Percentiles rank a stretch among this genome's conserved stretches.
Conservation (phyloP, 2,797 vertebrate genomes). For the Distichodus sexfasciatus region DNA sequence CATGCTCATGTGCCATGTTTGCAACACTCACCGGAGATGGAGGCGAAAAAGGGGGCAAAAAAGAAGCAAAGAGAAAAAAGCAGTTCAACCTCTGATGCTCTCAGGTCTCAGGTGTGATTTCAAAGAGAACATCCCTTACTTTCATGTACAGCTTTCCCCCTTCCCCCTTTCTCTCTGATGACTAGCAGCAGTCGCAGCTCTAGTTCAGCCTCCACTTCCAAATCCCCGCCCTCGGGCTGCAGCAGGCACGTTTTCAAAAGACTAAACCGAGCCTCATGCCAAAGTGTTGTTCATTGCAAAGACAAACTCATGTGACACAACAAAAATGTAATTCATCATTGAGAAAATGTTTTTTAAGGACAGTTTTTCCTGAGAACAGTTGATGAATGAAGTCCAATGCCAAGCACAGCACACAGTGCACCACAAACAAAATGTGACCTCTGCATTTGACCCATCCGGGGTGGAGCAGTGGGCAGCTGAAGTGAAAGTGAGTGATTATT, state of each 20-base stretch:
- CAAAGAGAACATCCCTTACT: conserved; percentile 32
- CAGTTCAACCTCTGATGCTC: conserved; percentile 3
- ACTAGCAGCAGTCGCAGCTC: background rate
- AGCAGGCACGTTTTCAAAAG: background rate
- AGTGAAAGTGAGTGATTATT: too few relatives aligned
- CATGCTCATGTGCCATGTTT: background rate
- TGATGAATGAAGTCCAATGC: too few relatives aligned
- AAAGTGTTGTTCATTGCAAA: too few relatives aligned
- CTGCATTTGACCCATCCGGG: too few relatives aligned
- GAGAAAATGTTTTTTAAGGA: too few relatives aligned
- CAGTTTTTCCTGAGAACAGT: too few relatives aligned
- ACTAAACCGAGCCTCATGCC: background rate
- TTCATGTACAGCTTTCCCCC: conserved; percentile 20
- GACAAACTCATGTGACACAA: too few relatives aligned
- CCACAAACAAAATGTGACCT: too few relatives aligned
- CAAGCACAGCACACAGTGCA: too few relatives aligned
- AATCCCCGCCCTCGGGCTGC: background rate
- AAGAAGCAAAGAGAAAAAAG: background rate
- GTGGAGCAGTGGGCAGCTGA: too few relatives aligned
- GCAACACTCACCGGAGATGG: background rate
- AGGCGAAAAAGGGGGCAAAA: conserved; percentile 7
- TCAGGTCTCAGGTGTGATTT: conserved; percentile 36
- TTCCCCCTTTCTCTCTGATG: background rate
- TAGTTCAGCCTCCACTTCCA: background rate
- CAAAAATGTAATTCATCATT: too few relatives aligned